A percentile compares a stretch with the other conserved stretches of the same genome.
Evolutionary conservation across 37 sponge, comb jelly and placozoan species (phyloP).

Genomic region (Chondrilla cf. caribensis): DNA sequence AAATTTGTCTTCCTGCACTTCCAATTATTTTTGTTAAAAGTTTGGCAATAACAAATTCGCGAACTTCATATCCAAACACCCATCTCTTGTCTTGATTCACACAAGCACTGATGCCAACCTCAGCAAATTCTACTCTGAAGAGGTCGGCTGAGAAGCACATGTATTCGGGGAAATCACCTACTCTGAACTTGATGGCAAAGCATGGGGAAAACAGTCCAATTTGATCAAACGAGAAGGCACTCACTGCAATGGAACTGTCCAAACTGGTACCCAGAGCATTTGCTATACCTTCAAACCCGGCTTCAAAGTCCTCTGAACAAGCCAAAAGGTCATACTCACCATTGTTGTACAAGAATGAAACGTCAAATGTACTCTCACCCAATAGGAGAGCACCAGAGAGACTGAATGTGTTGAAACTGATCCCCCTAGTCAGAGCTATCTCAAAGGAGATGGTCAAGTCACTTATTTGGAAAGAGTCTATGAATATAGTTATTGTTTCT

Average conservation of each 20-base stretch:
- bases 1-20: neutral
- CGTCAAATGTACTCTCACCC: neutral
- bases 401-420: neutral
- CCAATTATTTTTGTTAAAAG: neutral
- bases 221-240: neutral
- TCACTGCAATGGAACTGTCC: neutral
- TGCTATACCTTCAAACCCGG: neutral
- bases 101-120: neutral
- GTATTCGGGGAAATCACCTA: neutral
- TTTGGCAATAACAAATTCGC: neutral
- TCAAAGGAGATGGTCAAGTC: no score
- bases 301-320: neutral
- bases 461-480: no score
- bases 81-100: neutral
- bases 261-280: neutral
- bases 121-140: neutral
- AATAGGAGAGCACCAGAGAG: neutral
- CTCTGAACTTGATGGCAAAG: neutral
- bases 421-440: neutral
- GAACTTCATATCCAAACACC: neutral
- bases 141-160: conserved; percentile 1
- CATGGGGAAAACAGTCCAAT: neutral
- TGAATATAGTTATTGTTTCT: no score
- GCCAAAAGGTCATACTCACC: neutral
- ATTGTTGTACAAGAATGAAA: neutral